phyloP scores from a whole-genome alignment of 2,113 vertebrate genomes.

The Megaceryle torquata region DNA sequence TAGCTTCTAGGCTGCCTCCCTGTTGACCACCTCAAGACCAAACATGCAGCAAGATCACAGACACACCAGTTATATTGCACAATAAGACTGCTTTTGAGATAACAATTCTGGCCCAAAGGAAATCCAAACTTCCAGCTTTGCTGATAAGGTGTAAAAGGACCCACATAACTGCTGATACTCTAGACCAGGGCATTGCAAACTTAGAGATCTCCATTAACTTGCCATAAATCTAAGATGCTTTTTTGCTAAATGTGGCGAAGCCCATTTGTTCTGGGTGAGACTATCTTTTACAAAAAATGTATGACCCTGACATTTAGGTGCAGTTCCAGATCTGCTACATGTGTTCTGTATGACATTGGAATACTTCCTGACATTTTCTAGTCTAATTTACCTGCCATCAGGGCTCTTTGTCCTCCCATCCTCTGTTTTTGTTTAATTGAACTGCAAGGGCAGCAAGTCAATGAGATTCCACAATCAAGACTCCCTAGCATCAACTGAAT shows the following conservation, averaged over 20 bases:
- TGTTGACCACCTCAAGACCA: not conserved
- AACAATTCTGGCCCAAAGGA: accelerated
- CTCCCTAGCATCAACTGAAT: not conserved
- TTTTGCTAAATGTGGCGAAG: not conserved
- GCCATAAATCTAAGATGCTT: not conserved
- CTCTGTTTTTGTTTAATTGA: not conserved
- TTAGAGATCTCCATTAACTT: not conserved
- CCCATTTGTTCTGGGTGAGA: not conserved
- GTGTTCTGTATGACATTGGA: not conserved
- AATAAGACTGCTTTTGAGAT: not conserved
- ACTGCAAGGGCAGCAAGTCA: not conserved
- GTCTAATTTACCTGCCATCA: not conserved
- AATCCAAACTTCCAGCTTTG: not conserved
- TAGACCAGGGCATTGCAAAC: not conserved
- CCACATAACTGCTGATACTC: accelerated
- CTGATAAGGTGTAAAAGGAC: not conserved
- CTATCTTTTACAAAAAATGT: not conserved
- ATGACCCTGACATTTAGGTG: not conserved
- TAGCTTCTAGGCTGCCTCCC: not conserved
- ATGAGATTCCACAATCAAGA: not conserved
- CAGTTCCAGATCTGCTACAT: not conserved
- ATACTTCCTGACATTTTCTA: not conserved
- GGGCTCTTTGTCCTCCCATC: not conserved
- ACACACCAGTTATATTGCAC: not conserved
- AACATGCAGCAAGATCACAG: not conserved